Evolutionary conservation across 1,140 invertebrate species (phyloP).

Genomic region (Pachypeltis micranthus): DNA sequence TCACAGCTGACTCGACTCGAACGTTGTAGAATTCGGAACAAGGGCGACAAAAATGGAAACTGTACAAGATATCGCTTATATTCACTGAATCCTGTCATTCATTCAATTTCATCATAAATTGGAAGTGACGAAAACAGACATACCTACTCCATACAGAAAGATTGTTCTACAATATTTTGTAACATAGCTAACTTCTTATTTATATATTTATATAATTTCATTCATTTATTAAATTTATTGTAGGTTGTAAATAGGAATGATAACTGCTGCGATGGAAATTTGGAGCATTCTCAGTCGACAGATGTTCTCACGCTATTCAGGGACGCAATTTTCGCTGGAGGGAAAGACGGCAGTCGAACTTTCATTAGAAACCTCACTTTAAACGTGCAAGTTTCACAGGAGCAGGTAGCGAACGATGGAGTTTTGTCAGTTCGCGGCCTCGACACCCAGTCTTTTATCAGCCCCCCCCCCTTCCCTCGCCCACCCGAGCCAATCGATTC

Average conservation of each 20-base stretch:
- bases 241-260: constrained; percentile 2
- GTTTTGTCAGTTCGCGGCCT: background rate
- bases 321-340: no score
- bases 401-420: background rate
- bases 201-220: constrained; percentile 18
- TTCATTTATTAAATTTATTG: constrained; percentile 6
- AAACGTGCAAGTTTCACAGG: background rate
- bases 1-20: no score
- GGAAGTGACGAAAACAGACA: constrained; percentile 19
- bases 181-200: constrained; percentile 20
- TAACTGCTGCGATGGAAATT: background rate
- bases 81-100: constrained; percentile 17
- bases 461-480: background rate
- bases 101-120: constrained; percentile 13
- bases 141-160: constrained; percentile 19
- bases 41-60: background rate
- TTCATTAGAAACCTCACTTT: background rate
- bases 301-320: background rate
- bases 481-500: background rate
- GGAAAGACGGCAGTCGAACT: no score
- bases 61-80: constrained; percentile 17
- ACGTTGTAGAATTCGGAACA: no score
- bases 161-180: constrained; percentile 20
- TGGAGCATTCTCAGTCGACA: background rate
- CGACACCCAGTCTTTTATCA: background rate